These are phyloP conservation scores for Poeciliopsis paucimaculata DNA, from an alignment of 2,797 vertebrate species.

Conservation along the genomic window DNA sequence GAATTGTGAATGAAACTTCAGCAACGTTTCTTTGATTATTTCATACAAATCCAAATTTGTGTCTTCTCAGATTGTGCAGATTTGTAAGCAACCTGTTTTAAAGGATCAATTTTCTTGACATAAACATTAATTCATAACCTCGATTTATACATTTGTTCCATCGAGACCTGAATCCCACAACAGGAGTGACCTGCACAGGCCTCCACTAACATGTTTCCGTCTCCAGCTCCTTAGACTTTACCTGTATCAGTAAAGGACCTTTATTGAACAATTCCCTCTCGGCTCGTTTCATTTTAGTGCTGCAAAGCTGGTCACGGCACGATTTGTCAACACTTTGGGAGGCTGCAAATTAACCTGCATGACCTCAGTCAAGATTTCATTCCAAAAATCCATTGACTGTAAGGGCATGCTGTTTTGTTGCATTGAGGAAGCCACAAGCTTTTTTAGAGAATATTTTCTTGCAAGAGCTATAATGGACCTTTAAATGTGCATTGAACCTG, in stretches of 20 bases:
- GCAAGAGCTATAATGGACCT: background rate
- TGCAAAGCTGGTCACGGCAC: background rate
- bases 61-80: background rate
- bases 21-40: background rate
- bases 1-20: background rate
- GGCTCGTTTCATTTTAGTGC: background rate
- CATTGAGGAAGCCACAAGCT: background rate
- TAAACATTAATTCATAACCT: background rate
- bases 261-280: background rate
- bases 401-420: background rate
- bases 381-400: background rate
- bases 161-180: too few relatives aligned
- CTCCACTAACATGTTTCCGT: background rate
- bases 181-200: background rate
- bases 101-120: background rate
- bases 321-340: background rate
- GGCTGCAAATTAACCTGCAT: background rate
- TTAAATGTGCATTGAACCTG: background rate
- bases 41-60: background rate
- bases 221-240: background rate
- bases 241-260: background rate
- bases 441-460: background rate
- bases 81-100: background rate
- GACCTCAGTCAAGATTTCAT: background rate
- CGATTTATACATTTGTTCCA: background rate